Percentiles rank a stretch among this genome's conserved stretches.
These are phyloP conservation scores for Cryptophagus acutangulus DNA, from an alignment of 2,888 invertebrate genomes.

Conservation along the genomic window DNA sequence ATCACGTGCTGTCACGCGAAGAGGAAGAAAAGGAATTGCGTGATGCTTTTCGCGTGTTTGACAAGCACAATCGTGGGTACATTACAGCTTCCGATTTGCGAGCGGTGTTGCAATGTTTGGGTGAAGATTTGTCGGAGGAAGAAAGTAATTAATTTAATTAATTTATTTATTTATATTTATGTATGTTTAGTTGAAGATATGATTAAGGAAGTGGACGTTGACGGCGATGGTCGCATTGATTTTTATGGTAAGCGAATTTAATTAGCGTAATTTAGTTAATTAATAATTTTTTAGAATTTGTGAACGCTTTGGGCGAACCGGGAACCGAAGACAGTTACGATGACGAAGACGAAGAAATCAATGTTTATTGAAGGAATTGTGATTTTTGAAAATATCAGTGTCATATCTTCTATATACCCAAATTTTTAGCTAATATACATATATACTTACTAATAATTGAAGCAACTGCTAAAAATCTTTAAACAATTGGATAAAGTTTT, in stretches of 20 bases:
- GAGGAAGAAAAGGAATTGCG: constrained; percentile 78
- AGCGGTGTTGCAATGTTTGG: constrained; percentile 82
- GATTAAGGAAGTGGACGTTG: constrained; percentile 94
- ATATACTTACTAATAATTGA: no score
- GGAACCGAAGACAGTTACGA: constrained; percentile 67
- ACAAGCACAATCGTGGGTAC: constrained; percentile 88
- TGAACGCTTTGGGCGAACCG: constrained; percentile 79
- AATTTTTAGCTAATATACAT: no score
- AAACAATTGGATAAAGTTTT: no score
- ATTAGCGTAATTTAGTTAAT: constrained; percentile 6
- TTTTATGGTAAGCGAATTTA: constrained; percentile 73
- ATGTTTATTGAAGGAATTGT: no score
- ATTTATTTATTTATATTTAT: constrained; percentile 6
- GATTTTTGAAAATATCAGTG: no score
- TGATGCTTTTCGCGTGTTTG: constrained; percentile 85
- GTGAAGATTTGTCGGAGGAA: constrained; percentile 84
- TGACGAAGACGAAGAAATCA: constrained; percentile 63
- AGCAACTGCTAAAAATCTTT: no score
- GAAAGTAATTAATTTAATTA: no score
- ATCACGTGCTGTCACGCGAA: constrained; percentile 62
- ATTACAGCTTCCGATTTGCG: constrained; percentile 84
- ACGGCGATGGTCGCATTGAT: constrained; percentile 90
- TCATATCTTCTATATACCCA: no score
- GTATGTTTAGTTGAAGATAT: constrained; percentile 81
- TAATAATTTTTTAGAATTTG: constrained; percentile 59